Evolutionary conservation across 2,888 invertebrate genomes (phyloP).

Genomic region (Dicycla oo): DNA sequence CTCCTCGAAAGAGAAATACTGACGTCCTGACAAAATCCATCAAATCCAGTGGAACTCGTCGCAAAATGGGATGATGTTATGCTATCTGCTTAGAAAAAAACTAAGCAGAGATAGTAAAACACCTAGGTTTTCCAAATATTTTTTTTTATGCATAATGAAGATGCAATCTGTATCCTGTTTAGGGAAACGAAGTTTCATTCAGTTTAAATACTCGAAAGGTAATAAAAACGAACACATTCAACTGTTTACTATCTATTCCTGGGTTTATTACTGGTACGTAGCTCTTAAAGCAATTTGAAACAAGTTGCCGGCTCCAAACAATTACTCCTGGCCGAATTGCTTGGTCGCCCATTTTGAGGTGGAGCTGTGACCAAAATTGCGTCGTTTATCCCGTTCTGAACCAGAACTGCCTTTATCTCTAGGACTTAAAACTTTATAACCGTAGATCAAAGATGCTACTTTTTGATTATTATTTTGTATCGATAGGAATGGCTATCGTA

Average conservation of each 20-base stretch:
- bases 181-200: neutral
- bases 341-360: slow-evolving; percentile 79
- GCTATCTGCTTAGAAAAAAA: neutral
- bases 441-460: neutral
- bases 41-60: neutral
- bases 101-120: neutral
- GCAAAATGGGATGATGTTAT: neutral
- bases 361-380: slow-evolving; percentile 75
- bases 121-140: neutral
- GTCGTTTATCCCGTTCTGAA: slow-evolving; percentile 67
- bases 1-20: too few relatives aligned
- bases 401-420: slow-evolving; percentile 41
- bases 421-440: neutral
- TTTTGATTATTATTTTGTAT: neutral
- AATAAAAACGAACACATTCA: slow-evolving; percentile 43
- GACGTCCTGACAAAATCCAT: neutral
- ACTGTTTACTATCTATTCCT: slow-evolving; percentile 35
- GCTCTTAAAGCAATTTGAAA: slow-evolving; percentile 51
- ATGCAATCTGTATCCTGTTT: neutral
- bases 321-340: slow-evolving; percentile 65
- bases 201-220: slow-evolving; percentile 19
- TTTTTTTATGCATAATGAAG: neutral
- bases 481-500: neutral
- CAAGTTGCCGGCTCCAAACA: slow-evolving; percentile 48
- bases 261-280: slow-evolving; percentile 27